A percentile compares a stretch with the other conserved stretches of the same genome.
These are phyloP conservation scores for Altica lythri DNA, from an alignment of 2,888 invertebrate genomes.

Conservation along the genomic window DNA sequence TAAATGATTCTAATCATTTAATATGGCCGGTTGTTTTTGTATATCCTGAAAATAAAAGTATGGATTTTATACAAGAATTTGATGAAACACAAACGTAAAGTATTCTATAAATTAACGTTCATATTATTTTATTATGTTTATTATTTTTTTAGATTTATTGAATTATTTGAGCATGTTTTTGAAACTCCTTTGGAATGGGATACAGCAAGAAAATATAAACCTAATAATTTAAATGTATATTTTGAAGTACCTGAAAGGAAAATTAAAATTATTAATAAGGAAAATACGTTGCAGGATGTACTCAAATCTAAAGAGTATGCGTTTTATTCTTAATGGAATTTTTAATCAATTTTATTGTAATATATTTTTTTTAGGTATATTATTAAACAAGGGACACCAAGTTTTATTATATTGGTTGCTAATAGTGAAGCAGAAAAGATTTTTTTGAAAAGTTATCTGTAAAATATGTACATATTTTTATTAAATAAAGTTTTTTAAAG, in stretches of 20 bases:
- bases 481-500: too few relatives aligned
- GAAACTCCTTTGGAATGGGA: conserved; percentile 76
- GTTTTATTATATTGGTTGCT: conserved; percentile 66
- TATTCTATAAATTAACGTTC: conserved; percentile 5
- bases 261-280: conserved; percentile 64
- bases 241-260: conserved; percentile 70
- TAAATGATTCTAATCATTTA: conserved; percentile 65
- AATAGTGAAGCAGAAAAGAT: conserved; percentile 63
- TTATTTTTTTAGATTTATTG: conserved; percentile 58
- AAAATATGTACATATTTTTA: too few relatives aligned
- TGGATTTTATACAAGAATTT: conserved; percentile 85
- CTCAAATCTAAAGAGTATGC: conserved; percentile 63
- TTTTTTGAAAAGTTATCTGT: conserved; percentile 63
- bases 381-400: conserved; percentile 68
- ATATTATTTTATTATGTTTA: too few relatives aligned
- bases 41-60: conserved; percentile 86
- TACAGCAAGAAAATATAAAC: conserved; percentile 65
- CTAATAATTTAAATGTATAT: conserved; percentile 69
- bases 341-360: conserved; percentile 9
- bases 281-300: conserved; percentile 64
- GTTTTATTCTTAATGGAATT: conserved; percentile 6
- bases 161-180: conserved; percentile 70
- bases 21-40: conserved; percentile 88
- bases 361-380: conserved; percentile 59
- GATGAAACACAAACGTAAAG: conserved; percentile 72